Evolutionary conservation across 2,113 vertebrate genomes (phyloP), one percentile per base, ranked within the genome.

Genomic region (Cochlearius cochlearius): DNA sequence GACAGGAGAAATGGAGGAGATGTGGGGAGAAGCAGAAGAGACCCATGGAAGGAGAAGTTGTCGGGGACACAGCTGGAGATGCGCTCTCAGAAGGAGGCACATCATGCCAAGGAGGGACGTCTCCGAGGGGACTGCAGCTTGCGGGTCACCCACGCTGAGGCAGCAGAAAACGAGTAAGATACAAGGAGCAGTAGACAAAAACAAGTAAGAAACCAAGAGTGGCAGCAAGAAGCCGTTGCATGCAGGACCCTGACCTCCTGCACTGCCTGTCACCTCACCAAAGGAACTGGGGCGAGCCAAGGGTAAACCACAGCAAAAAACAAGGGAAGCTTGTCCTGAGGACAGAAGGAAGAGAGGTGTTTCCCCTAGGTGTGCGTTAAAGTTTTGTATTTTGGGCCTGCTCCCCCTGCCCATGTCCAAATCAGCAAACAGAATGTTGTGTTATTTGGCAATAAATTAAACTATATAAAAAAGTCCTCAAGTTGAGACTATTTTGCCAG

Each of bases 11-110:
- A 38, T 8, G 8, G 10, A 63, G 4, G 29, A 88, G 52, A 79
- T 7, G 3, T 10, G 22, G 26, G 20, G 39, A 84, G 11, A 76
- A 62, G 30, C 11, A 29, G 29, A 94, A 55, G 47, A 60, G 29
- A 34, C 14, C 55, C 0, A 0, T 18, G 14, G 39, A 76, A 80
- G 23, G 20, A 53, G 39, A 39, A 14, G 16, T 0, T 18, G 19
- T 3, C 56, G 53, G 50, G 11, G 64, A 38, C 5, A 5, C 1
- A 1, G 29, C 41, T 56, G 39, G 13, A 76, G 27, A 43, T 13
- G 3, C 0, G 2, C 9, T 45, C 43, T 30, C 45, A 60, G 47
- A 5, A 53, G 36, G 20, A 74, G 14, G 32, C 50, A 49, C 2
- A 1, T 16, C 32, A 11, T 9, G 18, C 22, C 23, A 3, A 12